Conservation (phyloP, 2,888 invertebrate species). For the Drosophila algonquin region DNA sequence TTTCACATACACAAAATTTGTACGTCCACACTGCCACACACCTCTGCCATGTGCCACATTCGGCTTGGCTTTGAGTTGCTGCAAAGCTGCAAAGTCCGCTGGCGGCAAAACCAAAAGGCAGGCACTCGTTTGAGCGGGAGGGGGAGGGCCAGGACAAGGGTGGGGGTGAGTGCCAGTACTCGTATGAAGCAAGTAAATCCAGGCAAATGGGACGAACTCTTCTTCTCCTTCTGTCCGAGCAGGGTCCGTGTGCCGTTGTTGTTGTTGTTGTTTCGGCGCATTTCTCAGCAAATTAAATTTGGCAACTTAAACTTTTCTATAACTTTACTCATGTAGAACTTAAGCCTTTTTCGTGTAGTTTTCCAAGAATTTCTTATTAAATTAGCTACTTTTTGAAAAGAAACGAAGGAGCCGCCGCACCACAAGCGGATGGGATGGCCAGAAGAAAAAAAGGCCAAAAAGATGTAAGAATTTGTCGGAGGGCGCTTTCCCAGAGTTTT, state of each 20-base stretch:
- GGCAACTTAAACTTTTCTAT: conserved; percentile 72
- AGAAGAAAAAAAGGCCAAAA: conserved; percentile 25
- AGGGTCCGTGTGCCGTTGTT: conserved; percentile 18
- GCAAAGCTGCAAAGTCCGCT: conserved; percentile 47
- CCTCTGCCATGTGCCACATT: conserved; percentile 14
- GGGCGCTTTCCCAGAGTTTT: not conserved
- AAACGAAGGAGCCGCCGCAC: conserved; percentile 58
- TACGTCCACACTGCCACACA: conserved; percentile 7
- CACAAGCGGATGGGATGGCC: conserved; percentile 29
- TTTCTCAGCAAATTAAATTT: conserved; percentile 67
- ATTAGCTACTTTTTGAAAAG: conserved; percentile 69
- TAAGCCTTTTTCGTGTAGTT: conserved; percentile 75
- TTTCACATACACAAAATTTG: conserved; percentile 49
- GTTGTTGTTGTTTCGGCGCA: conserved; percentile 49
- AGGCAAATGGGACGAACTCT: conserved; percentile 7
- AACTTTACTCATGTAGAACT: conserved; percentile 74
- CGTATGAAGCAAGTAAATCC: conserved; percentile 33
- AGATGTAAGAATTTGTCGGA: conserved; percentile 34
- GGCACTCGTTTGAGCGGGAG: not conserved
- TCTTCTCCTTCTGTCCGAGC: conserved; percentile 8
- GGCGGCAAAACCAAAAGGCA: conserved; percentile 40
- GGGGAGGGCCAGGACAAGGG: not conserved
- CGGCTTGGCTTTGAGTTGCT: conserved; percentile 40
- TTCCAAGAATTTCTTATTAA: conserved; percentile 69
- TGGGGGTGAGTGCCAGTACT: too few species aligned